A percentile compares a stretch with the other conserved stretches of the same genome.
These are phyloP conservation scores for Hiodon tergisus DNA, from an alignment of 2,113 vertebrate genomes.

Conservation along the genomic window DNA sequence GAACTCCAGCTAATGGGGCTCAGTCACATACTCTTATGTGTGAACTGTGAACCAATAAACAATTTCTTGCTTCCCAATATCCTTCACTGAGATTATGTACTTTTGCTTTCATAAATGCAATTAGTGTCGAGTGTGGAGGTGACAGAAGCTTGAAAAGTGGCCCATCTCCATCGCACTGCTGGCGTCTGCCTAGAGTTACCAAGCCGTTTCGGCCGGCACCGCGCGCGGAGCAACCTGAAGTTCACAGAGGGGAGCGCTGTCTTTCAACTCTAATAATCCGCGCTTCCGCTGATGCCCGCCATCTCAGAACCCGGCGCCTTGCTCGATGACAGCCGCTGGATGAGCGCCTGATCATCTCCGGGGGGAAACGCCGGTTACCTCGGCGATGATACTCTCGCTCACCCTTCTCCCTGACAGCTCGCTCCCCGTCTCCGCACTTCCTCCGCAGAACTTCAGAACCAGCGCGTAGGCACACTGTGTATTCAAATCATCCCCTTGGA, in stretches of 20 bases:
- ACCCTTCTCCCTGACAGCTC: constrained; percentile 13
- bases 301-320: background rate
- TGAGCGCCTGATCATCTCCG: constrained; percentile 16
- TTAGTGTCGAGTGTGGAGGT: background rate
- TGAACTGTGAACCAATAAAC: background rate
- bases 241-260: background rate
- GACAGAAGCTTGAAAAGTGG: background rate
- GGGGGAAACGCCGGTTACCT: constrained; percentile 17
- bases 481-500: background rate
- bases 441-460: background rate
- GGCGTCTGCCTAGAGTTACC: no score
- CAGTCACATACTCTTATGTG: background rate
- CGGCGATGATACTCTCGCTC: constrained; percentile 21
- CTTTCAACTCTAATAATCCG: constrained; percentile 8
- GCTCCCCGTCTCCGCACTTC: background rate
- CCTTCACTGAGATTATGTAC: background rate
- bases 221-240: background rate
- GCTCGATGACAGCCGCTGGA: constrained; percentile 16
- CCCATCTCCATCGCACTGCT: no score
- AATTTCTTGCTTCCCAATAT: background rate
- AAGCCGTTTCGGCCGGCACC: background rate
- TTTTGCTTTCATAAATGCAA: no score
- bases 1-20: no score
- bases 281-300: background rate
- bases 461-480: constrained; percentile 1